Evolutionary conservation across 1,140 invertebrate genomes (phyloP).

Genomic region (Drosophila triauraria): DNA sequence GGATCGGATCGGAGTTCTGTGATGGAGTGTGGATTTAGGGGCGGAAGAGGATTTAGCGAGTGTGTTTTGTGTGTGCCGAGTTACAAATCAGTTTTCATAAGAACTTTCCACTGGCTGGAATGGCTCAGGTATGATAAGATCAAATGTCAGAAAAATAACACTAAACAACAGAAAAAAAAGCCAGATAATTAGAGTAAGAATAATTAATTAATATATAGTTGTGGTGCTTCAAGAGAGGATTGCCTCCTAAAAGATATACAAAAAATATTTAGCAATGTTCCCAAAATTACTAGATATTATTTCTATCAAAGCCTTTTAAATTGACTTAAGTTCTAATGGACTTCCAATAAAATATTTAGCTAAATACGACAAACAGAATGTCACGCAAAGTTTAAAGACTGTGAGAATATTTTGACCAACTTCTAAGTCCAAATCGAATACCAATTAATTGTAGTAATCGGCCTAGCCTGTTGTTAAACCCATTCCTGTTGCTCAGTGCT

Average conservation of each 20-base stretch:
- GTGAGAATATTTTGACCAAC: neutral
- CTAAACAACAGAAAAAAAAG: slow-evolving; percentile 8
- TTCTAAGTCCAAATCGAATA: slow-evolving; percentile 9
- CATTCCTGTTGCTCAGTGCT: slow-evolving; percentile 24
- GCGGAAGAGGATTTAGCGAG: slow-evolving; percentile 3
- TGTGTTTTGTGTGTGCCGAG: slow-evolving; percentile 64
- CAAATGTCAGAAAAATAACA: slow-evolving; percentile 58
- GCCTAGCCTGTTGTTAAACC: slow-evolving; percentile 11
- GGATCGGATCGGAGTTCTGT: slow-evolving; percentile 13
- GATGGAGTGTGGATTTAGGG: neutral
- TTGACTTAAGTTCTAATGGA: neutral
- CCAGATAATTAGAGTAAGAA: too few relatives aligned
- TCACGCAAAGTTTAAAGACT: neutral
- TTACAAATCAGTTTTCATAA: slow-evolving; percentile 73
- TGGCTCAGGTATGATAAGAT: slow-evolving; percentile 57
- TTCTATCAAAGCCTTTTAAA: neutral
- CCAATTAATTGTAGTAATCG: slow-evolving; percentile 11
- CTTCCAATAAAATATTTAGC: too few relatives aligned
- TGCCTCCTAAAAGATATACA: too few relatives aligned
- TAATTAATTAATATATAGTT: neutral
- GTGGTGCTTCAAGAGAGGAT: too few relatives aligned
- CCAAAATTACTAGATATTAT: too few relatives aligned
- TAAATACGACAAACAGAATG: neutral
- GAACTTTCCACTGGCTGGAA: slow-evolving; percentile 38
- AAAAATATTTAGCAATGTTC: too few relatives aligned